phyloP scores from a whole-genome alignment of 1,140 invertebrate genomes.

The Orius insidiosus region DNA sequence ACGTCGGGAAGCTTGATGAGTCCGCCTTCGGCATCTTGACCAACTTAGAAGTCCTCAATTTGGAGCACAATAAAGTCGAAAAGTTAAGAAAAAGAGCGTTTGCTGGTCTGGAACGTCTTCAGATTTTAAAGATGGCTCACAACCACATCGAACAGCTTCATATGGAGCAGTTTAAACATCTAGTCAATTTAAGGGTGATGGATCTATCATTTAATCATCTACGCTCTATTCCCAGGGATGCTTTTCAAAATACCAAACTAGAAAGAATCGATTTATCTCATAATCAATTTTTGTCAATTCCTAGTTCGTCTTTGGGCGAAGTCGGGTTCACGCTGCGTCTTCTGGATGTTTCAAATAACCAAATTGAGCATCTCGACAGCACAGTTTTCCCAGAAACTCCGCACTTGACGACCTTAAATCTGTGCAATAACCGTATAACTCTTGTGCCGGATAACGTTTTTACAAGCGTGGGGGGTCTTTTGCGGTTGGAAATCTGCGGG shows the following conservation, averaged over 20 bases:
- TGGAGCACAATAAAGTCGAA: constrained; percentile 55
- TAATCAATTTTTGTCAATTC: constrained; percentile 60
- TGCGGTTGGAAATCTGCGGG: constrained; percentile 58
- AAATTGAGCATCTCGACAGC: constrained; percentile 69
- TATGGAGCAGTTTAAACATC: constrained; percentile 63
- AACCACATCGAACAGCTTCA: constrained; percentile 59
- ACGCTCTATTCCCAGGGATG: constrained; percentile 52
- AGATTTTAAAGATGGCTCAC: constrained; percentile 60
- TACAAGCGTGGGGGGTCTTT: constrained; percentile 55
- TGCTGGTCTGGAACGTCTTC: constrained; percentile 47
- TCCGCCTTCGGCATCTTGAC: constrained; percentile 50
- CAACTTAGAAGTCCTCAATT: constrained; percentile 51
- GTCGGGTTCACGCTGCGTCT: constrained; percentile 54
- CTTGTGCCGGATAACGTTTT: constrained; percentile 80
- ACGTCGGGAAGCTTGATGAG: constrained; percentile 45
- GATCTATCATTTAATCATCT: constrained; percentile 59
- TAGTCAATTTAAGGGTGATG: constrained; percentile 53
- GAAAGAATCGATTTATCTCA: constrained; percentile 61
- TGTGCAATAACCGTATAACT: constrained; percentile 63
- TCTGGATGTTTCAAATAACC: constrained; percentile 61
- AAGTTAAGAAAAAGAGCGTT: constrained; percentile 55
- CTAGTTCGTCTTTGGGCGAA: constrained; percentile 48
- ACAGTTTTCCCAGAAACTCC: constrained; percentile 70
- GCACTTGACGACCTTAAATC: constrained; percentile 53
- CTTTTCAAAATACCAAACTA: constrained; percentile 58